Base-by-base conservation (phyloP, 2,797 vertebrate genomes). In the Trichosurus vulpecula region DNA sequence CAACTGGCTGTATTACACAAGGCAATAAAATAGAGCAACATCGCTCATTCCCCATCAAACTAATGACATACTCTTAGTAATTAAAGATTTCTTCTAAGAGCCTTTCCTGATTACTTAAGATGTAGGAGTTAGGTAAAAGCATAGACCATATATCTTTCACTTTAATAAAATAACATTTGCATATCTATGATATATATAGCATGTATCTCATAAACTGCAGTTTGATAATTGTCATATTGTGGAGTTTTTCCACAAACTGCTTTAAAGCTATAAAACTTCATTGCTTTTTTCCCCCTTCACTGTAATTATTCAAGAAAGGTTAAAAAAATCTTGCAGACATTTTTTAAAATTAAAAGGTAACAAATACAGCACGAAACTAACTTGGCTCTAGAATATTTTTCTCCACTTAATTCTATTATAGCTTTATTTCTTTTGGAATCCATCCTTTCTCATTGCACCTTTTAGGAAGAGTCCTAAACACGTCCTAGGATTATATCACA, bases 161-260 rank as follows among this genome's bases (percentile, higher is more conserved):
- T 98, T 98, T 97, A 98, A 98, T 98, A 98, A 98, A 98, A 98
- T 96, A 98, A 98, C 90, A 97, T 98, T 98, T 98, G 97, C 97
- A 97, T 98, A 95, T 96, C 96, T 96, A 54, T 93, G 96, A 98
- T 97, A 96, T 93, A 97, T 55, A 96, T n/a, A 91, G 58, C 12
- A n/a, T 56, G 66, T 96, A 91, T 96, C 96, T 97, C 96, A 93
- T 94, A 94, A 52, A 94, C 55, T 95, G 93, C 31, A 81, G 96
- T 97, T 97, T 97, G 92, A 47, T 8, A 90, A 94, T 90, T 96
- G 93, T 92, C 74, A 96, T 94, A 54, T 54, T n/a, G 5, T 6
- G 29, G 89, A 57, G 66, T 96, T 54, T 94, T 93, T 93, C 92
- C 57, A 54, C 12, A 92, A 81, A 31, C 29, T 61, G 52, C 91